phyloP scores from a whole-genome alignment of 2,113 vertebrate species.

The Neopipo cinnamomea region DNA sequence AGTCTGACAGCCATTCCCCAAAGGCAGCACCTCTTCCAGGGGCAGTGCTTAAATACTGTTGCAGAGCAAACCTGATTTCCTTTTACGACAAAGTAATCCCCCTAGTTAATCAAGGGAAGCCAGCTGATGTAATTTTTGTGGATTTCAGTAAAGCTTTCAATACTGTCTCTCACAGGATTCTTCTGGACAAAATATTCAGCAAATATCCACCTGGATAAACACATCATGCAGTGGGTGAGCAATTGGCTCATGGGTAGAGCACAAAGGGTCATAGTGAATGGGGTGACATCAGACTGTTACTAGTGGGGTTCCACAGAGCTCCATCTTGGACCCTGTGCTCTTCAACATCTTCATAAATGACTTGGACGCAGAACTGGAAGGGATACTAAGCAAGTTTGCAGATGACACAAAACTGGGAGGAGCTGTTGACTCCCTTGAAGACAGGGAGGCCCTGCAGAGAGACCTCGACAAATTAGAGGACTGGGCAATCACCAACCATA shows the following conservation, averaged over 20 bases:
- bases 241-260: not conserved
- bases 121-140: not conserved
- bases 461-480: not conserved
- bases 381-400: not conserved
- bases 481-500: not conserved
- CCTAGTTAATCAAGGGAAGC: not conserved
- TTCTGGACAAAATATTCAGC: not conserved
- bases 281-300: not conserved
- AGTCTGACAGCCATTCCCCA: not conserved
- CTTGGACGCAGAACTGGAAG: not conserved
- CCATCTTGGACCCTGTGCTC: not conserved
- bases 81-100: not conserved
- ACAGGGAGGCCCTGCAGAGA: not conserved
- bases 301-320: not conserved
- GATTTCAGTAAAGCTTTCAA: not conserved
- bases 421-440: not conserved
- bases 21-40: not conserved
- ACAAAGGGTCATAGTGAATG: not conserved
- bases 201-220: not conserved
- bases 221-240: not conserved
- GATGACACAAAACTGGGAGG: not conserved
- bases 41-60: not conserved
- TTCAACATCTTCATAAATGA: not conserved
- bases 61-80: not conserved
- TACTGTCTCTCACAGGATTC: not conserved